Conservation (phyloP, 2,113 vertebrate species). For the Garra rufa region DNA sequence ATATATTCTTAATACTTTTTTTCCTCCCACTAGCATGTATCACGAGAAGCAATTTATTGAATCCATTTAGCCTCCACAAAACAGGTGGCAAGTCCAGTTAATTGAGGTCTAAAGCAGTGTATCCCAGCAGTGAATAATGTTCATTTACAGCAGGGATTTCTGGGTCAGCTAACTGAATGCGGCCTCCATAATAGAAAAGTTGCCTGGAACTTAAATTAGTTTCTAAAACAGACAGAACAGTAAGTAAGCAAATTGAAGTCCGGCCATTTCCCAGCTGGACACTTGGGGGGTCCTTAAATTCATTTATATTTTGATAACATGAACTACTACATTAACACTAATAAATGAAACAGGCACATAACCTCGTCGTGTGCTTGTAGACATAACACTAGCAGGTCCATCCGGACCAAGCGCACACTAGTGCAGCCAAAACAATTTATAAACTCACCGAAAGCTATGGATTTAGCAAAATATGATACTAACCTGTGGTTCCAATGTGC, state of each 20-base stretch:
- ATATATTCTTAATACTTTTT: conserved; percentile 49
- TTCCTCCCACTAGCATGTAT: conserved; percentile 47
- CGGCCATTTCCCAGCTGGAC: background rate
- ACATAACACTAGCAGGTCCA: background rate
- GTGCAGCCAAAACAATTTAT: background rate
- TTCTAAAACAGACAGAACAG: conserved; percentile 20
- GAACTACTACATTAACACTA: background rate
- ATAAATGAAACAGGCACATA: conserved; percentile 2
- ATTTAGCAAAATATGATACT: background rate
- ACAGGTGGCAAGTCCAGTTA: conserved; percentile 68
- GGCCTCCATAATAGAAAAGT: conserved; percentile 58
- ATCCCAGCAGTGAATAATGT: conserved; percentile 72
- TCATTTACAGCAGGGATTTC: conserved; percentile 55
- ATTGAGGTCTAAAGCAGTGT: conserved; percentile 69
- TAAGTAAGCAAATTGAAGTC: background rate
- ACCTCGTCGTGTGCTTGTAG: background rate
- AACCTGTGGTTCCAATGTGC: background rate
- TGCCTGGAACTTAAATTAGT: conserved; percentile 50
- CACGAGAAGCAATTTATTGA: conserved; percentile 69
- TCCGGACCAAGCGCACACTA: background rate
- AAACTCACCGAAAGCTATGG: background rate
- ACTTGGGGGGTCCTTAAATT: conserved; percentile 14
- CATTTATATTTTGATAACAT: conserved; percentile 6
- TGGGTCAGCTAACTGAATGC: conserved; percentile 58
- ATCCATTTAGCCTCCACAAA: conserved; percentile 70